A percentile compares a stretch with the other conserved stretches of the same genome.
These are phyloP conservation scores for Pachycephala philippinensis DNA, from an alignment of 2,113 vertebrate species.

Conservation along the genomic window DNA sequence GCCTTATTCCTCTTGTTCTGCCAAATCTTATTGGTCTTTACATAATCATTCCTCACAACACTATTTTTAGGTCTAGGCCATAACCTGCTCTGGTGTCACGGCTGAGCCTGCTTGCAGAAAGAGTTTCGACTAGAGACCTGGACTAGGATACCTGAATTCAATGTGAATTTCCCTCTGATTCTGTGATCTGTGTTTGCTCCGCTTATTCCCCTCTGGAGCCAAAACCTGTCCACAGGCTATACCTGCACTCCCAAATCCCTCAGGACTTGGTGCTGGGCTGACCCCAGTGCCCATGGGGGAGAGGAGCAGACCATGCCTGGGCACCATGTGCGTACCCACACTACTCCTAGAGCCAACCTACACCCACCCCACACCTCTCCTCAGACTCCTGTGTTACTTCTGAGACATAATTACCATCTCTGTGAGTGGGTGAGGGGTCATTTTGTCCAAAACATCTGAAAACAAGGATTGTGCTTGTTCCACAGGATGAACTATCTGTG, in stretches of 20 bases:
- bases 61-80: background rate
- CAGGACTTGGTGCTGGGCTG: background rate
- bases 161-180: background rate
- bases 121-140: background rate
- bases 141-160: background rate
- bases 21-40: background rate
- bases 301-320: accelerated
- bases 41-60: background rate
- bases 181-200: background rate
- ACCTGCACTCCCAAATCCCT: background rate
- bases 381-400: background rate
- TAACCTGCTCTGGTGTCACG: background rate
- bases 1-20: background rate
- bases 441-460: background rate
- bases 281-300: background rate
- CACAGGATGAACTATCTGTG: accelerated
- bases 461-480: background rate
- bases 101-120: background rate
- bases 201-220: background rate
- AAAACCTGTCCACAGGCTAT: accelerated
- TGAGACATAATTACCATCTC: background rate
- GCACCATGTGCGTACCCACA: background rate
- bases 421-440: background rate
- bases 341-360: too few species aligned
- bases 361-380: accelerated